phyloP scores from a whole-genome alignment of 2,888 invertebrate genomes.

The Bugulina stolonifera region DNA sequence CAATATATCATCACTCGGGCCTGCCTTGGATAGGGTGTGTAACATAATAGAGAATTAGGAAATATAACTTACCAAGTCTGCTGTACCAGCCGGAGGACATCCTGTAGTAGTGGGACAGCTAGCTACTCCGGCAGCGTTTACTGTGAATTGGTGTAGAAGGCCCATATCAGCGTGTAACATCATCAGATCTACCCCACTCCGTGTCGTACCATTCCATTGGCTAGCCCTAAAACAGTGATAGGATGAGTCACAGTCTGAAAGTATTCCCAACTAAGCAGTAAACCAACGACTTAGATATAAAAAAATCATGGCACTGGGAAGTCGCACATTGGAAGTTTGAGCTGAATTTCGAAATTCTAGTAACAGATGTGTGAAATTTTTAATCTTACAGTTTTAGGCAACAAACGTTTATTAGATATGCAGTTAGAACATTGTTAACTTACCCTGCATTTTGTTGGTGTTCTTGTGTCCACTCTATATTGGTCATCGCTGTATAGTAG shows the following conservation, averaged over 20 bases:
- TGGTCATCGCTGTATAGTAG: not conserved
- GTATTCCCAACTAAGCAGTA: too few species aligned
- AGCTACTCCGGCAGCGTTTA: not conserved
- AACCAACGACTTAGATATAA: too few species aligned
- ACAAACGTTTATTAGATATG: too few species aligned
- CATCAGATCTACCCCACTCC: not conserved
- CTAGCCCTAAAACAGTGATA: not conserved
- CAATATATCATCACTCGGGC: too few species aligned
- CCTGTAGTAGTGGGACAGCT: not conserved
- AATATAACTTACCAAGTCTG: not conserved
- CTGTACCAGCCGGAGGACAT: not conserved
- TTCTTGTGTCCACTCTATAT: not conserved
- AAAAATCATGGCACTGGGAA: too few species aligned
- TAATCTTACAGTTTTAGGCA: too few species aligned
- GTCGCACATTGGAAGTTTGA: too few species aligned
- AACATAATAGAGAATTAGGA: too few species aligned
- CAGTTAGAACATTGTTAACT: not conserved
- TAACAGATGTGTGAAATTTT: too few species aligned
- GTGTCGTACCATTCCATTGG: not conserved
- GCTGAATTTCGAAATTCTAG: too few species aligned
- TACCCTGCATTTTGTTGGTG: not conserved
- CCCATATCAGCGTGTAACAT: conserved; percentile 21
- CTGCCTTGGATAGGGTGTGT: too few species aligned
- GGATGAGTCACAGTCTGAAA: too few species aligned
- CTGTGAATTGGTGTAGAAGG: conserved; percentile 6